Base-by-base conservation (phyloP, 2,888 invertebrate species). In the Ctena decussata region DNA sequence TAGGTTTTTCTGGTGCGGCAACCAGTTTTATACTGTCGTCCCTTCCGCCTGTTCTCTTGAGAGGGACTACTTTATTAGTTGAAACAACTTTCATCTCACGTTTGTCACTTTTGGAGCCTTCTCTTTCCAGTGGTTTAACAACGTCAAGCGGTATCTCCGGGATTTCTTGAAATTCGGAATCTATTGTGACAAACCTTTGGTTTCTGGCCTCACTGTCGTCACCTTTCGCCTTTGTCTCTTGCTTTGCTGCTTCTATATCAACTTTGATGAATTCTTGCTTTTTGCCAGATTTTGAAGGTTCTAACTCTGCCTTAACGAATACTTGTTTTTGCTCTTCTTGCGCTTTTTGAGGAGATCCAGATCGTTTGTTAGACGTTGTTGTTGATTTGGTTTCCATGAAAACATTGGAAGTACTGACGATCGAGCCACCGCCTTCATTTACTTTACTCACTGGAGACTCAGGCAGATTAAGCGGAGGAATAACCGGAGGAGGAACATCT, bases 341-440 rank as follows among this genome's bases (percentile, higher is more conserved):
- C 15, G 53, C 46, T 41, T 53, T 57, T 24, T 72, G 69, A 27
- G 87, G 82, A 6, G 82, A 73, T 2, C 77, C 70, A 21, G 73
- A 72, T 8, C 41, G 46, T 12, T 82, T 78, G 32, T 82, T 85
- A 18, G 77, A 80, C 11, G 84, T 77, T 0, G 76, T 57, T 30
- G 82, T 80, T 2, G 87, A 85, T 37, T 81, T 85, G 18, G 88
- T 77, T 27, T 88, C 88, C 88, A 88, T 88, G 0, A 82, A 5
- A 18, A 88, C 85, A 32, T 88, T 85, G 21, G 89, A 86, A 6
- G 86, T 80, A 32, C 84, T 86, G 15, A 84, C 84, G 15, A 86
- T 77, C 0, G 84, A 89, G 21, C 84, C 84, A 27, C 78, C 21
- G 71, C 69, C 35, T 83, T 80, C 39, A 32, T 24, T 73, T 41